Percentiles rank a stretch among this genome's conserved stretches.
phyloP scores from a whole-genome alignment of 2,888 invertebrate species.

The Cinara cedri region DNA sequence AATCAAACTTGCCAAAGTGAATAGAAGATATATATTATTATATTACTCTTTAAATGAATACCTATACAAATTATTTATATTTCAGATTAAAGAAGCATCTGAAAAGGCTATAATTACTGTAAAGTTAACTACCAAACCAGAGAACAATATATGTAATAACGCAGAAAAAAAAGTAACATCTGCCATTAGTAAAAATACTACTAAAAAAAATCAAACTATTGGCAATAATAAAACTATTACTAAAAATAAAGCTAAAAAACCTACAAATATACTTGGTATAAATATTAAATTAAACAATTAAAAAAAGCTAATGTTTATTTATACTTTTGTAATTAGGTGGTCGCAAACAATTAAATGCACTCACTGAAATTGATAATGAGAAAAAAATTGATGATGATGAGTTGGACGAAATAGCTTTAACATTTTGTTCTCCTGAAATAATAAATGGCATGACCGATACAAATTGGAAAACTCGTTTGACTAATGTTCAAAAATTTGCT shows the following conservation, averaged over 20 bases:
- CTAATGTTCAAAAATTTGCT: conserved; percentile 76
- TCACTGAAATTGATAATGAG: conserved; percentile 64
- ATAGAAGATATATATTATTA: background rate
- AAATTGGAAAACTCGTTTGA: conserved; percentile 85
- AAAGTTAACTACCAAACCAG: conserved; percentile 64
- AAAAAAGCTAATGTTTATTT: background rate
- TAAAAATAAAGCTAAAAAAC: conserved; percentile 64
- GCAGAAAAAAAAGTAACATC: conserved; percentile 56
- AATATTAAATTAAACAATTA: background rate
- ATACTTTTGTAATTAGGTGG: conserved; percentile 10
- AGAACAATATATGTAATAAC: background rate
- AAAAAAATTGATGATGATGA: conserved; percentile 78
- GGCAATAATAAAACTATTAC: conserved; percentile 60
- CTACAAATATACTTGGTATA: conserved; percentile 61
- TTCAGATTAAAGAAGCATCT: conserved; percentile 84
- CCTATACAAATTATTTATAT: conserved; percentile 14
- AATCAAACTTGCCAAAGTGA: conserved; percentile 84
- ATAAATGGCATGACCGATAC: conserved; percentile 73
- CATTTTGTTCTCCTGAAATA: conserved; percentile 71
- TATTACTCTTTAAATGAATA: too few species aligned
- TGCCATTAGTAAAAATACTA: conserved; percentile 61
- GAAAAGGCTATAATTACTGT: conserved; percentile 89
- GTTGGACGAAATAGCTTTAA: conserved; percentile 75
- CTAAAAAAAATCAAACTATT: conserved; percentile 39
- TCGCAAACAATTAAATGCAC: conserved; percentile 35